phyloP scores from a whole-genome alignment of 2,888 invertebrate genomes.

The Kuschelorhynchus macadamiae region DNA sequence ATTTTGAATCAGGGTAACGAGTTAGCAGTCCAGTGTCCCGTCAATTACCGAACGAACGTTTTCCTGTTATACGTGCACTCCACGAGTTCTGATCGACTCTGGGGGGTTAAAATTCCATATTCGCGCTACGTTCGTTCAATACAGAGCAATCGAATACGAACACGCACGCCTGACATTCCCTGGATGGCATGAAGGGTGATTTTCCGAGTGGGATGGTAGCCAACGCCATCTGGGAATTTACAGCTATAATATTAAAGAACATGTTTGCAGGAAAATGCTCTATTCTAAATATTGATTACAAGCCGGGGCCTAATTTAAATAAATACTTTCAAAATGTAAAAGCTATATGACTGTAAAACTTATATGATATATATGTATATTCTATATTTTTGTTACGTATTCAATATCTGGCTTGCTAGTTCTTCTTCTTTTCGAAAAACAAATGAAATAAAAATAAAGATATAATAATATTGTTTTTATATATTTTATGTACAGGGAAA shows the following conservation, averaged over 20 bases:
- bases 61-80: conserved; percentile 40
- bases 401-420: too few species aligned
- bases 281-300: background rate
- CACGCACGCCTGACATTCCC: conserved; percentile 48
- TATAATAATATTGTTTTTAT: too few species aligned
- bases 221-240: conserved; percentile 21
- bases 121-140: conserved; percentile 61
- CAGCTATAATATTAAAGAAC: background rate
- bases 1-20: conserved; percentile 23
- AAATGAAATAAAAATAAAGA: too few species aligned
- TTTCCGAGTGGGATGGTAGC: conserved; percentile 12
- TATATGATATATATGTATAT: too few species aligned
- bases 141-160: conserved; percentile 54
- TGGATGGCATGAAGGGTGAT: conserved; percentile 53
- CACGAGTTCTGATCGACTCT: conserved; percentile 58
- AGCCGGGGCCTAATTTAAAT: too few species aligned
- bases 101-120: conserved; percentile 64
- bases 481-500: too few species aligned
- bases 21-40: conserved; percentile 29
- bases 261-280: background rate
- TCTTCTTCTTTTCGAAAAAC: too few species aligned
- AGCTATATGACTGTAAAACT: too few species aligned
- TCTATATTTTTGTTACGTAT: too few species aligned
- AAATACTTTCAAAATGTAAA: too few species aligned
- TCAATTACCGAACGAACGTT: conserved; percentile 39